Percentiles rank a stretch among this genome's conserved stretches.
Evolutionary conservation across 2,888 invertebrate genomes (phyloP).

Genomic region (Troides aeacus): DNA sequence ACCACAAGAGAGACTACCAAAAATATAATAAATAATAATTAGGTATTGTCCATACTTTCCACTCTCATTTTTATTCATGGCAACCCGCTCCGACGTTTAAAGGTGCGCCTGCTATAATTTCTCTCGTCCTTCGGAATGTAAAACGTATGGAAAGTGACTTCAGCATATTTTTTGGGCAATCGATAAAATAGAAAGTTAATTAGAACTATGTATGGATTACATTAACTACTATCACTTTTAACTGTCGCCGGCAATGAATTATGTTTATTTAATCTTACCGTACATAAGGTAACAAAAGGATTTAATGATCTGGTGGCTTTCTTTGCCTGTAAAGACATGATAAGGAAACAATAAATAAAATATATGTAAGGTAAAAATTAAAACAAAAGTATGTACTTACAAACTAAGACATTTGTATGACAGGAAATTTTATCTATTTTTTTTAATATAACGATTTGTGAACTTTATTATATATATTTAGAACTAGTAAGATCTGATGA

Average conservation of each 20-base stretch:
- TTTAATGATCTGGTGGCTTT: too few relatives aligned
- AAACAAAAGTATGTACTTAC: too few relatives aligned
- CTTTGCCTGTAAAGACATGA: too few relatives aligned
- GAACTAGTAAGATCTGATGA: too few relatives aligned
- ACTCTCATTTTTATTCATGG: conserved; percentile 64
- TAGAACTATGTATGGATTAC: conserved; percentile 35
- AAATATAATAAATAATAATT: conserved; percentile 62
- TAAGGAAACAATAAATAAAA: too few relatives aligned
- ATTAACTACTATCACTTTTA: conserved; percentile 27
- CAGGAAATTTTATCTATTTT: too few relatives aligned
- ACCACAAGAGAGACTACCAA: background rate
- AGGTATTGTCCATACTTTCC: conserved; percentile 70
- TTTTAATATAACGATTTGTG: too few relatives aligned
- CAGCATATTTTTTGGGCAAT: conserved; percentile 70
- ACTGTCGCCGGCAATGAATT: background rate
- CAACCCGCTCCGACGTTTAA: conserved; percentile 51
- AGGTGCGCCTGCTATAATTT: conserved; percentile 69
- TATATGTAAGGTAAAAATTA: too few relatives aligned
- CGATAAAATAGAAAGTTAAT: conserved; percentile 72
- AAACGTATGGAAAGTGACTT: conserved; percentile 73
- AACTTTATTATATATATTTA: too few relatives aligned
- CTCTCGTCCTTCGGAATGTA: conserved; percentile 71
- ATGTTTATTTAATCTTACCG: background rate
- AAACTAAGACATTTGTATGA: too few relatives aligned
- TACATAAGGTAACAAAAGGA: too few relatives aligned